Evolutionary conservation across 2,113 vertebrate species (phyloP), one percentile per base, ranked within the genome.

Genomic region (Gavia stellata): DNA sequence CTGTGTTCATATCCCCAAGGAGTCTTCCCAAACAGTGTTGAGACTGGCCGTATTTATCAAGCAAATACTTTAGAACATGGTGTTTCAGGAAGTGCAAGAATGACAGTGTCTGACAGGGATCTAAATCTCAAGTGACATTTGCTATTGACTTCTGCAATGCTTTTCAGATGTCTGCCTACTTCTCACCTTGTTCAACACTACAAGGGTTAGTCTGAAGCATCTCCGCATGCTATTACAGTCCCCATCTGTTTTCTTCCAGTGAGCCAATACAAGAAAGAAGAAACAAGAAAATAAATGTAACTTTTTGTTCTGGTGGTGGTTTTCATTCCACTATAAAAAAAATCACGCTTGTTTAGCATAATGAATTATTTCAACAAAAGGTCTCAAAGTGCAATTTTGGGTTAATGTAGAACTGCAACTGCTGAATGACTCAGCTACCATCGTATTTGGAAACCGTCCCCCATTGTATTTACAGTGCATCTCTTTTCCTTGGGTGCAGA

Each of bases 161-260:
- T 83, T 95, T 81, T 94, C 66, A 80, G 66, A 83, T 77, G 79
- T 86, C 95, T 94, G 92, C 88, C 93, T 96, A 42, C 85, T 90
- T 92, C 85, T 94, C 93, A 90, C 93, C 82, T 92, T 83, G 93
- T 63, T 80, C 67, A 77, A 77, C 78, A 55, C 74, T 26, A 33
- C 40, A 14, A 92, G 68, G 66, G 55, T 88, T 91, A 92, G 84
- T 80, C 87, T 91, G 81, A 94, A 90, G 67, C 55, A 73, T 80
- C 74, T 88, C 70, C 3, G 0, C 53, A 8, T 45, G 47, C 56
- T 82, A 33, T 77, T 77, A 56, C 70, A 58, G 36, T n/a, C 28
- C 58, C 86, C 86, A 84, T 68, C 83, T 96, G 92, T 80, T 90
- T 95, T 82, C 70, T 58, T 86, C 73, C 91, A 59, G 29, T 9